A percentile compares a stretch with the other conserved stretches of the same genome.
Conservation (phyloP, 2,113 vertebrate species). For the Podarcis raffonei region DNA sequence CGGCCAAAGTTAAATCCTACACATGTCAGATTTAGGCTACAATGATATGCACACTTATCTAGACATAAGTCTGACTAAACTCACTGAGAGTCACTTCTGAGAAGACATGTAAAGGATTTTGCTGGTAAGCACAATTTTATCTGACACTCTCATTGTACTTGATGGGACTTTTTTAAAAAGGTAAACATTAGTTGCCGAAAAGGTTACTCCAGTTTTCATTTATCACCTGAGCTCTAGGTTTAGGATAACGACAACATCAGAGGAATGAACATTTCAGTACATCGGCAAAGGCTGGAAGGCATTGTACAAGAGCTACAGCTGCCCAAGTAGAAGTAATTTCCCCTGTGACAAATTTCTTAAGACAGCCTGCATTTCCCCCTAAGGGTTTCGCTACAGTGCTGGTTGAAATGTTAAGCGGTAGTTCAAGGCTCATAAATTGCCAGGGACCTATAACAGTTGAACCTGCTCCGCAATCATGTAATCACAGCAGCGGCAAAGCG, state of each 20-base stretch:
- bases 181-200: not conserved
- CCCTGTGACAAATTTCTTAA: not conserved
- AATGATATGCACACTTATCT: not conserved
- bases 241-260: not conserved
- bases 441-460: not conserved
- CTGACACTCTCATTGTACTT: not conserved
- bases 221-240: not conserved
- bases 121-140: not conserved
- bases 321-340: constrained; percentile 4
- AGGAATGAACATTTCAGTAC: not conserved
- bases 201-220: not conserved
- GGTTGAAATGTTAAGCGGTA: not conserved
- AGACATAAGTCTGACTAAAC: not conserved
- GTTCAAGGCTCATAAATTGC: not conserved
- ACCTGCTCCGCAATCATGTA: not conserved
- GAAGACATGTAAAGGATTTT: not conserved
- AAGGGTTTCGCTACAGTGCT: not conserved
- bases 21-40: not conserved
- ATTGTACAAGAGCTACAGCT: constrained; percentile 6
- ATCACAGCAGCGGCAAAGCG: not conserved
- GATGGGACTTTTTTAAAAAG: not conserved
- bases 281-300: not conserved
- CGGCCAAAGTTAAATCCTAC: not conserved
- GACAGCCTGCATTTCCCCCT: not conserved
- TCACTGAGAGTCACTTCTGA: not conserved